Conservation (phyloP, 2,888 invertebrate genomes). For the Acrobasis repandana region DNA sequence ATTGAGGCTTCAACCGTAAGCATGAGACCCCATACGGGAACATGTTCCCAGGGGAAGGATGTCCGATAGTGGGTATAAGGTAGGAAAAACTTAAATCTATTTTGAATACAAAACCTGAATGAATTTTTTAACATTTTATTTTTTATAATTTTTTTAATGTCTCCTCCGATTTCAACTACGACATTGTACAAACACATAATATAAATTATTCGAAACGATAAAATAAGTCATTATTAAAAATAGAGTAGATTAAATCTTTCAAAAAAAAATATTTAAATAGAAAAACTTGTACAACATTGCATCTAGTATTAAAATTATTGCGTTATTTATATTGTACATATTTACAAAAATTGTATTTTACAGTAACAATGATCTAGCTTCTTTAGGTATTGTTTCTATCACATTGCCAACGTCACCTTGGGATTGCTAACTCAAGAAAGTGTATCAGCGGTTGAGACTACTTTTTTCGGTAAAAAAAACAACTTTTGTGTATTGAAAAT, state of each 20-base stretch:
- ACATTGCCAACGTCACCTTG: constrained; percentile 59
- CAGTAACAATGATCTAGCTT: constrained; percentile 82
- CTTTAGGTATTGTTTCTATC: constrained; percentile 81
- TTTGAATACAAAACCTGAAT: constrained; percentile 70
- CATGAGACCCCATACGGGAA: constrained; percentile 59
- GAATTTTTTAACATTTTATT: constrained; percentile 79
- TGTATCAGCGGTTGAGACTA: not conserved
- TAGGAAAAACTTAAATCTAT: constrained; percentile 49
- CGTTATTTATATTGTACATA: constrained; percentile 79
- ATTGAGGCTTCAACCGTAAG: constrained; percentile 56
- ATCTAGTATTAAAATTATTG: constrained; percentile 76
- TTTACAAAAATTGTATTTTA: constrained; percentile 79
- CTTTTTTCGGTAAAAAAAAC: too few relatives aligned
- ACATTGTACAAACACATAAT: constrained; percentile 80
- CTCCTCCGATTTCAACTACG: constrained; percentile 71
- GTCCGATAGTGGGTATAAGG: constrained; percentile 65
- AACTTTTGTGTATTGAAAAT: too few relatives aligned
- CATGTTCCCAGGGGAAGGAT: constrained; percentile 53
- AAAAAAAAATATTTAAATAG: constrained; percentile 79
- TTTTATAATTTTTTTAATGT: constrained; percentile 80
- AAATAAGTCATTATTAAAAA: constrained; percentile 80
- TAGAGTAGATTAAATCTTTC: constrained; percentile 81
- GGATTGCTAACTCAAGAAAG: constrained; percentile 31
- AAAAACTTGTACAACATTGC: constrained; percentile 81
- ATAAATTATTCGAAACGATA: constrained; percentile 82